Evolutionary conservation across 2,797 vertebrate genomes (phyloP).

Genomic region (Alca torda): DNA sequence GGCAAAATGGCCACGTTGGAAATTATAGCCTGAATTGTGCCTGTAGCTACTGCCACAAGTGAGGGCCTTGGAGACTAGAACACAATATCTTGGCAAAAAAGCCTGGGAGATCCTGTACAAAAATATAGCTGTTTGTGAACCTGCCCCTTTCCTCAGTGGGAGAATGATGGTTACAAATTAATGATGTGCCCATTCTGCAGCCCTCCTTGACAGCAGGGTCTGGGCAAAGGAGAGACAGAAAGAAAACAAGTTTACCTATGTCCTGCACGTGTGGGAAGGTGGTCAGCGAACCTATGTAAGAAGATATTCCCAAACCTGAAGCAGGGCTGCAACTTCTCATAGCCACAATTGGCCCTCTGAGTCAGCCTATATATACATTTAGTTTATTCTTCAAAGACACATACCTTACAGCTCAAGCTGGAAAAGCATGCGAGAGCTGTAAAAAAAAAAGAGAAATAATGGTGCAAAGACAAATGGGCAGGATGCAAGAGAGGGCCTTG

Average conservation of each 20-base stretch:
- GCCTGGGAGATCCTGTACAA: background rate
- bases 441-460: background rate
- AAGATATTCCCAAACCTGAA: background rate
- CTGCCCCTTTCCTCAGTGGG: background rate
- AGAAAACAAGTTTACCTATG: background rate
- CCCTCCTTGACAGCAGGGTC: background rate
- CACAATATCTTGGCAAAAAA: background rate
- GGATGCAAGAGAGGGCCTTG: background rate
- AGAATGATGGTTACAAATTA: background rate
- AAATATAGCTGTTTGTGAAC: background rate
- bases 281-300: background rate
- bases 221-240: background rate
- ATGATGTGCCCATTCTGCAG: background rate
- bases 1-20: fast-evolving
- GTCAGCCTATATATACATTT: background rate
- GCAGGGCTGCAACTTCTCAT: background rate
- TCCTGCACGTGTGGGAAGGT: background rate
- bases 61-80: background rate
- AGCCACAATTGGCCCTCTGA: background rate
- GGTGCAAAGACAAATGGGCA: background rate
- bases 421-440: background rate
- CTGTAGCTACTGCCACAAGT: background rate
- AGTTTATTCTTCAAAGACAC: background rate
- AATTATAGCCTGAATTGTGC: background rate
- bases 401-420: background rate